phyloP scores from a whole-genome alignment of 2,888 invertebrate genomes.

The Campoplex capitator region DNA sequence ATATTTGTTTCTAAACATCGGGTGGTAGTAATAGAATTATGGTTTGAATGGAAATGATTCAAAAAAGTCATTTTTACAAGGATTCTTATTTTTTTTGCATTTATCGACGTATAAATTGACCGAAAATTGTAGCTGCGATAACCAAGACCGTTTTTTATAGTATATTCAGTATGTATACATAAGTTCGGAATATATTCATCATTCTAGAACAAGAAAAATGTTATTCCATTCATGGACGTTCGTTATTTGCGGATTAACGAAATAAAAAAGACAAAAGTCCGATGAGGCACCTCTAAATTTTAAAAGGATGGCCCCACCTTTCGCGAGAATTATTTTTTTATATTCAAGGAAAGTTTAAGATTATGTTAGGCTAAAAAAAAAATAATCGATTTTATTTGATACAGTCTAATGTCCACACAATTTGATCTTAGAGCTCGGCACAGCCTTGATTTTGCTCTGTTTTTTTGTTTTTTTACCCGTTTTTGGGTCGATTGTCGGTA shows the following conservation, averaged over 20 bases:
- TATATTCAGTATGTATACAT: background rate
- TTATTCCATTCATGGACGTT: background rate
- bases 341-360: slow-evolving; percentile 11
- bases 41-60: background rate
- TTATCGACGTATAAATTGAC: background rate
- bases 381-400: slow-evolving; percentile 25
- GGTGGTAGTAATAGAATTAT: slow-evolving; percentile 7
- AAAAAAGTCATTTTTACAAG: background rate
- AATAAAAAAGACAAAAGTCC: slow-evolving; percentile 33
- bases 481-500: too few species aligned
- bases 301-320: background rate
- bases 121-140: slow-evolving; percentile 1
- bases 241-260: background rate
- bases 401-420: slow-evolving; percentile 1
- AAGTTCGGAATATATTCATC: background rate
- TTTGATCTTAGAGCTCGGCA: too few species aligned
- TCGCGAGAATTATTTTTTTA: slow-evolving; percentile 15
- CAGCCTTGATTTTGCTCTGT: too few species aligned
- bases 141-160: background rate
- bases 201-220: background rate
- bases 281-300: slow-evolving; percentile 28
- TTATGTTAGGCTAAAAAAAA: slow-evolving; percentile 16
- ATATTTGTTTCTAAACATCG: slow-evolving; percentile 36
- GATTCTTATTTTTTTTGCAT: background rate
- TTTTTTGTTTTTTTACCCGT: too few species aligned